Evolutionary conservation across 1,140 invertebrate species (phyloP).

Genomic region (Bathynomus jamesi): DNA sequence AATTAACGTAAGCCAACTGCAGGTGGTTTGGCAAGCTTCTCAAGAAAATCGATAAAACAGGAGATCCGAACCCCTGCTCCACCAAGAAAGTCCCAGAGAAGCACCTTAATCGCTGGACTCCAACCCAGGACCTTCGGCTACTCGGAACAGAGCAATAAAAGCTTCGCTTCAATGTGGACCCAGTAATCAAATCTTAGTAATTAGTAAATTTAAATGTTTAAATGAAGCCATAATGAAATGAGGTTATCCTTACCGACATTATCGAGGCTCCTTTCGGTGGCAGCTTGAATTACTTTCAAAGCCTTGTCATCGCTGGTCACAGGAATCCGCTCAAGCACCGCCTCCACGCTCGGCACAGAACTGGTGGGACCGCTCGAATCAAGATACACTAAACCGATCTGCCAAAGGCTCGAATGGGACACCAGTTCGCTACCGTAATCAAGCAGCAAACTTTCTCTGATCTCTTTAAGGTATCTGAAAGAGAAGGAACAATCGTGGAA

Average conservation of each 20-base stretch:
- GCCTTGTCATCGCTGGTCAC: slow-evolving; percentile 63
- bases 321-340: slow-evolving; percentile 64
- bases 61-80: no score
- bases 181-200: no score
- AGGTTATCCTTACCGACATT: slow-evolving; percentile 52
- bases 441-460: slow-evolving; percentile 71
- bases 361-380: slow-evolving; percentile 63
- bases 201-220: no score
- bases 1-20: no score
- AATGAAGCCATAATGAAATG: no score
- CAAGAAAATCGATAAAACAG: no score
- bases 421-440: slow-evolving; percentile 79
- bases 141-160: no score
- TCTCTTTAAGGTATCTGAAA: slow-evolving; percentile 28
- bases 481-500: not conserved
- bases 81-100: no score
- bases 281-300: slow-evolving; percentile 68
- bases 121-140: no score
- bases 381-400: slow-evolving; percentile 79
- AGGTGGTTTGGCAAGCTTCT: no score
- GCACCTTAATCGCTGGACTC: no score
- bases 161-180: no score
- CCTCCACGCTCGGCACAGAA: slow-evolving; percentile 58
- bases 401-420: slow-evolving; percentile 77
- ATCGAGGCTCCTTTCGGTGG: slow-evolving; percentile 60